Evolutionary conservation across 2,888 invertebrate species (phyloP).

Genomic region (Amblyteles armatorius): DNA sequence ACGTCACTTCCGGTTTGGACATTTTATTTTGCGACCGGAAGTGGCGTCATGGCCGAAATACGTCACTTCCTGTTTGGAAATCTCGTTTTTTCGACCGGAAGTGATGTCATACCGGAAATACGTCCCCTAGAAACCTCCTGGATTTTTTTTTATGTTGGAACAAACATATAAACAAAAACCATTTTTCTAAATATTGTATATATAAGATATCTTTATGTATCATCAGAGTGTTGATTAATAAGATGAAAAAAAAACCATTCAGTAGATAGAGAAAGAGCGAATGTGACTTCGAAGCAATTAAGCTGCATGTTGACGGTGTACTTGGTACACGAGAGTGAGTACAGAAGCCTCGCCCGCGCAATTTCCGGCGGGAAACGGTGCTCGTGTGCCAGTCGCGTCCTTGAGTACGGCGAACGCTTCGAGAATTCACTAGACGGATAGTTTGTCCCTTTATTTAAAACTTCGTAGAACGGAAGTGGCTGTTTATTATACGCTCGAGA

Average conservation of each 20-base stretch:
- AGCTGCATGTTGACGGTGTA: slow-evolving; percentile 1
- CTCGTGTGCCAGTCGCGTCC: slow-evolving; percentile 38
- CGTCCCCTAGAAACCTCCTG: too few species aligned
- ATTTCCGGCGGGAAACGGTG: slow-evolving; percentile 60
- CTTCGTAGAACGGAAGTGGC: slow-evolving; percentile 72
- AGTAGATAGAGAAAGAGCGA: neutral
- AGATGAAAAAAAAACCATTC: neutral
- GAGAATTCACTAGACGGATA: slow-evolving; percentile 49
- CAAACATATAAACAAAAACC: neutral
- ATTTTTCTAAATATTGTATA: neutral
- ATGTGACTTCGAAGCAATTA: slow-evolving; percentile 7
- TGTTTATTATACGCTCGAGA: slow-evolving; percentile 67
- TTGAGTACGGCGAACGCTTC: slow-evolving; percentile 55
- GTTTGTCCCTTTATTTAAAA: slow-evolving; percentile 40
- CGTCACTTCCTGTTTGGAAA: too few species aligned
- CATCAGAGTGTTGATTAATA: neutral
- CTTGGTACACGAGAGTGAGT: slow-evolving; percentile 8
- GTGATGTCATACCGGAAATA: too few species aligned
- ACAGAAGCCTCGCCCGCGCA: slow-evolving; percentile 33
- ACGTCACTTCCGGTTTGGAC: too few species aligned
- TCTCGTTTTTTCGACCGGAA: too few species aligned
- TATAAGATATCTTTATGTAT: neutral
- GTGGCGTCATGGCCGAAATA: too few species aligned
- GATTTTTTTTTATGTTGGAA: neutral
- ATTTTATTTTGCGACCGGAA: too few species aligned